Evolutionary conservation across 2,113 vertebrate genomes (phyloP), one percentile per base, ranked within the genome.

Genomic region (Phrynocephalus versicolor): DNA sequence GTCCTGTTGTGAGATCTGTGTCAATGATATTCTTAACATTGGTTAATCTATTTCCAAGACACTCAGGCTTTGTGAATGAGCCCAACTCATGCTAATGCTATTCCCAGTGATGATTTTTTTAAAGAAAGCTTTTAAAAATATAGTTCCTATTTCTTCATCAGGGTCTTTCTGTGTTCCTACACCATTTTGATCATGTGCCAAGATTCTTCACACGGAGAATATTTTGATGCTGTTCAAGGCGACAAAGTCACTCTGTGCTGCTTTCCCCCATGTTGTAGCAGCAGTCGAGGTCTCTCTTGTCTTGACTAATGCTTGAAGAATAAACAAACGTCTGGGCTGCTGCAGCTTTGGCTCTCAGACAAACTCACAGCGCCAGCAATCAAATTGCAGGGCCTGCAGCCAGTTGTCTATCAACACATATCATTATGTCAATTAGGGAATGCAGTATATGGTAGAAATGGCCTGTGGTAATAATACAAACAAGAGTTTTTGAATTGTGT

Each of bases 201-300:
- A 30, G 35, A 79, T 89, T 81, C 87, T 60, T 90, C 90, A 90
- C n/a, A 51, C 60, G 83, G 85, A 82, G 86, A 41, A 72, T 92
- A 91, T 72, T 78, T 82, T 57, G 37, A 79, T 67, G 73, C 88
- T 37, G 60, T 39, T 69, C 74, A 81, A 90, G 70, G 33, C 85
- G 88, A 89, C 21, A 67, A 33, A 60, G 58, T 18, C 62, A 45
- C 1, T 57, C 41, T 55, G 70, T 90, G 85, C 58, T 58, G 79
- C 83, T 91, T 1, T 6, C 16, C 12, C 25, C 27, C 51, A 62
- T 45, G 41, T 57, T 72, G 67, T 74, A 67, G 73, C 72, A 91
- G 30, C 73, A 70, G 19, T 86, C 81, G 79, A 69, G 39, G 79
- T 27, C 23, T 88, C 58, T n/a, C n/a, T n/a, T n/a, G n/a, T n/a